phyloP scores from a whole-genome alignment of 2,888 invertebrate genomes.

The Gymnocheta viridis region DNA sequence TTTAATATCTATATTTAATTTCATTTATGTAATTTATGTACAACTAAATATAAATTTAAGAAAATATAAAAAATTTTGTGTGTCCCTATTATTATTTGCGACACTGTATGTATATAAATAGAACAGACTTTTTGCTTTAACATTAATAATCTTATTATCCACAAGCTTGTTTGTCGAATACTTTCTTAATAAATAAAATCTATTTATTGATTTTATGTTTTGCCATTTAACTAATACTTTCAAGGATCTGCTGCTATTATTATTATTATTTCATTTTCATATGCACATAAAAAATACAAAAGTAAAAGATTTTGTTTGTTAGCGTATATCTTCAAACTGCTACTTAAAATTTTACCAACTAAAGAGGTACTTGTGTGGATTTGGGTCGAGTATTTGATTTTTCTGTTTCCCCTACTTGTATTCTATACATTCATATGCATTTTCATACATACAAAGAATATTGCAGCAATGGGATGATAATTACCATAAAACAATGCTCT shows the following conservation, averaged over 20 bases:
- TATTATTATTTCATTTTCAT: slow-evolving; percentile 7
- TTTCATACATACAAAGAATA: slow-evolving; percentile 17
- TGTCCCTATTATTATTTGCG: too few relatives aligned
- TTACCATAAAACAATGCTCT: slow-evolving; percentile 57
- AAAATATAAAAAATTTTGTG: too few relatives aligned
- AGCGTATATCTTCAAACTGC: slow-evolving; percentile 17
- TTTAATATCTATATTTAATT: too few relatives aligned
- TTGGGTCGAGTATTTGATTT: slow-evolving; percentile 68
- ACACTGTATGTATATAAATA: not conserved
- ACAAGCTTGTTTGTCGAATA: not conserved
- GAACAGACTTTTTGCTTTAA: not conserved
- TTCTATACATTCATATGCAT: not conserved
- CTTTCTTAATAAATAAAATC: not conserved
- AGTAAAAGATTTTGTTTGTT: slow-evolving; percentile 10
- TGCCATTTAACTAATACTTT: slow-evolving; percentile 16
- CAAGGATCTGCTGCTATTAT: slow-evolving; percentile 30
- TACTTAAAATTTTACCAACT: slow-evolving; percentile 50
- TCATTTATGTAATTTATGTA: too few relatives aligned
- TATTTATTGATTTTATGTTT: slow-evolving; percentile 10
- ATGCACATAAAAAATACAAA: not conserved
- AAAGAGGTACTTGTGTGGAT: slow-evolving; percentile 44
- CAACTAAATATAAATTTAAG: too few relatives aligned
- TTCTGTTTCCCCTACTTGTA: slow-evolving; percentile 5
- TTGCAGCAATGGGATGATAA: slow-evolving; percentile 56
- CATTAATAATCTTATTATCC: not conserved